These are phyloP conservation scores for Syrrhaptes paradoxus DNA, from an alignment of 2,113 vertebrate species.

Conservation along the genomic window DNA sequence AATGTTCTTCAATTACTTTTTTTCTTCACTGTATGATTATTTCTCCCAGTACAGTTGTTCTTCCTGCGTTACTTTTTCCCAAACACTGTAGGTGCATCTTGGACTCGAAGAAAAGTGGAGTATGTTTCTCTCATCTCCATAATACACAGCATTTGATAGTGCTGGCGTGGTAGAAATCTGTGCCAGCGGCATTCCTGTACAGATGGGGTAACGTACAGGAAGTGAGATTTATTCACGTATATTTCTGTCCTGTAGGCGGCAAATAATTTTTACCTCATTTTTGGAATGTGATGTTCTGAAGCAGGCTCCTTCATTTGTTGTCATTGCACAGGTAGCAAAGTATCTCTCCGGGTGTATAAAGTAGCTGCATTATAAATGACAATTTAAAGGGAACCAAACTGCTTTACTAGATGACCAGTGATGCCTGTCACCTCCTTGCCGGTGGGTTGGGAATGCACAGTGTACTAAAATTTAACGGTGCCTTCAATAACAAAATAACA, in stretches of 20 bases:
- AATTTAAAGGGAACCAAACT: not conserved
- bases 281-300: not conserved
- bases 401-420: slow-evolving; percentile 41
- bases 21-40: not conserved
- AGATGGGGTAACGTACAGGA: not conserved
- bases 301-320: not conserved
- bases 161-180: not conserved
- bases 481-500: slow-evolving; percentile 32
- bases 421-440: slow-evolving; percentile 34
- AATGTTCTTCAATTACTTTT: not conserved
- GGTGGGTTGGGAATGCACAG: not conserved
- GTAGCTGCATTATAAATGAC: slow-evolving; percentile 5
- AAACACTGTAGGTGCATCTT: not conserved
- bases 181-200: not conserved
- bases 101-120: not conserved
- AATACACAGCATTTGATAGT: not conserved
- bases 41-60: not conserved
- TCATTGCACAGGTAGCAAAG: slow-evolving; percentile 1
- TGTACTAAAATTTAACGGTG: not conserved
- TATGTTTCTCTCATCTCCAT: not conserved
- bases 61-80: not conserved
- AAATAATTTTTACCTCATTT: not conserved
- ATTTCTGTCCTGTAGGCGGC: not conserved
- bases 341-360: not conserved
- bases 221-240: not conserved